Percentiles rank a stretch among this genome's conserved stretches.
phyloP scores from a whole-genome alignment of 2,888 invertebrate species.

The Tinea semifulvella region DNA sequence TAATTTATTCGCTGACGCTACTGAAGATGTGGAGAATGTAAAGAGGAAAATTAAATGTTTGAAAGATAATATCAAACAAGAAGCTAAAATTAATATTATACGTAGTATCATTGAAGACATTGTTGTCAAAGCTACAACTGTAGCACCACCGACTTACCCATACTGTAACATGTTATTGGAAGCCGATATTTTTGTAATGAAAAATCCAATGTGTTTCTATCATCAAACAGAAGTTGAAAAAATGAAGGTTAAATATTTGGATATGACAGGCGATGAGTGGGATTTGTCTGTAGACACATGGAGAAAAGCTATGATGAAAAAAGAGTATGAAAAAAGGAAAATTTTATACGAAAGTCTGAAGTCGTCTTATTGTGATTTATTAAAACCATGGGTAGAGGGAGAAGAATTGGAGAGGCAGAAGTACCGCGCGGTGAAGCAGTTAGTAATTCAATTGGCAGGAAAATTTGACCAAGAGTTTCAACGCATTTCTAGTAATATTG shows the following conservation, averaged over 20 bases:
- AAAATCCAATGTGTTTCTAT: slow-evolving; percentile 51
- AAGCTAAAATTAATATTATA: slow-evolving; percentile 30
- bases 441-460: slow-evolving; percentile 38
- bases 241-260: slow-evolving; percentile 36
- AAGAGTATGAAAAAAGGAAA: slow-evolving; percentile 46
- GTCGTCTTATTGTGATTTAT: slow-evolving; percentile 32
- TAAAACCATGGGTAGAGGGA: slow-evolving; percentile 48
- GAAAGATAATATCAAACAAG: slow-evolving; percentile 31
- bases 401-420: slow-evolving; percentile 37
- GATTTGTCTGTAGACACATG: slow-evolving; percentile 44
- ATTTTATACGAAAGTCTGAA: slow-evolving; percentile 37
- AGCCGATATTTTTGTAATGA: slow-evolving; percentile 48
- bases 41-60: slow-evolving; percentile 29
- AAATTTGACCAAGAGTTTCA: slow-evolving; percentile 28
- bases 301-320: slow-evolving; percentile 42
- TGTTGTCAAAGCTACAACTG: slow-evolving; percentile 28
- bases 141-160: slow-evolving; percentile 37
- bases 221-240: slow-evolving; percentile 49
- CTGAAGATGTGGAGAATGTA: slow-evolving; percentile 30
- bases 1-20: slow-evolving; percentile 41
- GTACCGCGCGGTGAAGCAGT: slow-evolving; percentile 31
- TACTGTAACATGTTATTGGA: slow-evolving; percentile 46
- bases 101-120: slow-evolving; percentile 29
- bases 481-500: slow-evolving; percentile 21
- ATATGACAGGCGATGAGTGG: slow-evolving; percentile 39